Evolutionary conservation across 2,888 invertebrate species (phyloP), one percentile per base, ranked within the genome.

Genomic region (Macropis europaea): DNA sequence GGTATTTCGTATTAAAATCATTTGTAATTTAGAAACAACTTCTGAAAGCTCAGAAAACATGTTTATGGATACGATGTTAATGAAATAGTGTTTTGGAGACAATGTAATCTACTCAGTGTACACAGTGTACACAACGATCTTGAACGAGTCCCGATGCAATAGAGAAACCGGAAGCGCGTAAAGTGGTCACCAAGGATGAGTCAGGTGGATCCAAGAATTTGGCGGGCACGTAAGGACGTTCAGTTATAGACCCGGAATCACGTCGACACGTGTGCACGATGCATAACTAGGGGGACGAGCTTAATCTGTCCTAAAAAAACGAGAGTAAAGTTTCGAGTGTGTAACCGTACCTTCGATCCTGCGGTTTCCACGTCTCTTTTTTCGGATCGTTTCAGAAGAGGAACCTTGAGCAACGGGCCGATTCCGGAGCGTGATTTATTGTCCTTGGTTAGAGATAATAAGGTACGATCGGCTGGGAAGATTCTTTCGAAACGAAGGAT

Each of bases 361-460:
- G 77, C 71, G 82, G 82, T 82, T 82, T 82, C 72, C 71, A 57
- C 75, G 66, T 76, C 70, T 71, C 75, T 67, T 72, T 76, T 79
- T 78, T 81, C 70, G 78, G 63, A 76, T 70, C 62, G 76, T 56
- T 68, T 59, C 62, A 64, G 68, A 48, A 77, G 60, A 76, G 66
- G 50, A 74, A 74, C 81, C 82, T 81, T 82, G 80, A 69, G 62
- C 28, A 72, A 45, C 64, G 54, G 78, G 64, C 61, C 66, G 60
- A 53, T 56, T 69, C 66, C 59, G 68, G 48, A 19, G 73, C 77
- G 66, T 80, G 80, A 84, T 83, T 81, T 82, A 81, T 80, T 79
- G 77, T 73, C 79, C 78, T 83, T 79, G 82, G 74, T 53, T 45
- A 63, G 66, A 79, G 71, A 74, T 80, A 80, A 80, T 80, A 75